A percentile compares a stretch with the other conserved stretches of the same genome.
phyloP scores from a whole-genome alignment of 2,888 invertebrate genomes.

The Panopea generosa region DNA sequence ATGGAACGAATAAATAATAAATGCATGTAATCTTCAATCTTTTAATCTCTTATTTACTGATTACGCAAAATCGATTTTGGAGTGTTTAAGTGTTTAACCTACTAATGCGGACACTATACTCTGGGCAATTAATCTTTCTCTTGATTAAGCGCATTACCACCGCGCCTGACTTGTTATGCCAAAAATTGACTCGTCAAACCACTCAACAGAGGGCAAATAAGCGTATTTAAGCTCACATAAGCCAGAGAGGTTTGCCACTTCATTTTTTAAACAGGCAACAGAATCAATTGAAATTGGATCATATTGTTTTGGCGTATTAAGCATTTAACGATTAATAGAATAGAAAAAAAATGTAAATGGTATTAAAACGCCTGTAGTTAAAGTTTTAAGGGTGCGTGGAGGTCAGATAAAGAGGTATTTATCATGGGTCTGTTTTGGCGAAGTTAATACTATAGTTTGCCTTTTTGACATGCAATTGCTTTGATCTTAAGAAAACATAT shows the following conservation, averaged over 20 bases:
- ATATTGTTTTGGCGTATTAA: no score
- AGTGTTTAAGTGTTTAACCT: slow-evolving; percentile 44
- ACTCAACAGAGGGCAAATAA: slow-evolving; percentile 1
- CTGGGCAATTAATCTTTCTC: not conserved
- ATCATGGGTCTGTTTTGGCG: slow-evolving; percentile 29
- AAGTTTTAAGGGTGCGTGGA: no score
- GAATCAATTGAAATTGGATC: no score
- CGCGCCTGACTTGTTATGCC: slow-evolving; percentile 37
- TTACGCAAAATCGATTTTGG: slow-evolving; percentile 32
- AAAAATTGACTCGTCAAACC: slow-evolving; percentile 34
- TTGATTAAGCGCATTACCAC: slow-evolving; percentile 24
- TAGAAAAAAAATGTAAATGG: no score
- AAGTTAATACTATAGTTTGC: slow-evolving; percentile 50
- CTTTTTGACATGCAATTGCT: slow-evolving; percentile 37
- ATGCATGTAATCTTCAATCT: no score
- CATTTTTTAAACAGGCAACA: no score
- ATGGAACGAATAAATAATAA: no score
- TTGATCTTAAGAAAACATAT: slow-evolving; percentile 37
- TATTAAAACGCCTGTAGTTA: no score
- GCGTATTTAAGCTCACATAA: no score
- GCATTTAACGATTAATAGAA: no score
- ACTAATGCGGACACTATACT: slow-evolving; percentile 24
- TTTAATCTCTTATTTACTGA: not conserved
- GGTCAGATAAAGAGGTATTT: not conserved
- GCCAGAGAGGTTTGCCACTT: no score